phyloP scores from a whole-genome alignment of 2,888 invertebrate genomes.

The Rotaria magnacalcarata region DNA sequence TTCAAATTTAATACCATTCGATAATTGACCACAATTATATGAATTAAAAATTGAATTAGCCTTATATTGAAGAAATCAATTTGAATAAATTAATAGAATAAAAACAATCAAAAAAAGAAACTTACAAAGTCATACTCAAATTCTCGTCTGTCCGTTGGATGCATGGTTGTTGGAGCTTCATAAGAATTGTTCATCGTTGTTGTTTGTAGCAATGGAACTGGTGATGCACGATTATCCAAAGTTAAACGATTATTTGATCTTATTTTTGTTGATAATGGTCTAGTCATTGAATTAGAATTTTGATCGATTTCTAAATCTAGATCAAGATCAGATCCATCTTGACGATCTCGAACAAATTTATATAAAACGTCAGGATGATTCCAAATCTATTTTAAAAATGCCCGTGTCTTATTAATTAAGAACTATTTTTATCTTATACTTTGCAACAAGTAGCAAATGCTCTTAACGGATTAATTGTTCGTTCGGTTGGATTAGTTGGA shows the following conservation, averaged over 20 bases:
- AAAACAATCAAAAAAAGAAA: constrained; percentile 55
- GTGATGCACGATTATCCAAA: neutral
- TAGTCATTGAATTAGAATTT: neutral
- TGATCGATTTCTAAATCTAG: constrained; percentile 51
- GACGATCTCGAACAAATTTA: constrained; percentile 52
- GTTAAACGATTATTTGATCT: neutral
- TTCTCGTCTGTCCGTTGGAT: constrained; percentile 47
- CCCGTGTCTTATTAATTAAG: constrained; percentile 36
- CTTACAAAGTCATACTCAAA: constrained; percentile 53
- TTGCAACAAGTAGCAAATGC: constrained; percentile 98
- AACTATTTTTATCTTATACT: constrained; percentile 60
- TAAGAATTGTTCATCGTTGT: neutral
- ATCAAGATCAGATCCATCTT: constrained; percentile 52
- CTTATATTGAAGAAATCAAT: constrained; percentile 51
- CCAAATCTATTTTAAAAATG: constrained; percentile 58
- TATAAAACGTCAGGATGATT: constrained; percentile 62
- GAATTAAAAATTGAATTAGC: constrained; percentile 60
- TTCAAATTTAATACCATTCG: constrained; percentile 89
- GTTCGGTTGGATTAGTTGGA: constrained; percentile 14
- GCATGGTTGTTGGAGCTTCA: constrained; percentile 35
- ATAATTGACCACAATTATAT: constrained; percentile 80
- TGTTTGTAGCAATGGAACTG: neutral
- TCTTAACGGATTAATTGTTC: constrained; percentile 78
- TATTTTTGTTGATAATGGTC: neutral
- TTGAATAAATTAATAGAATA: neutral